These are phyloP conservation scores for Bombus turneri DNA, from an alignment of 1,140 invertebrate genomes.

Conservation along the genomic window DNA sequence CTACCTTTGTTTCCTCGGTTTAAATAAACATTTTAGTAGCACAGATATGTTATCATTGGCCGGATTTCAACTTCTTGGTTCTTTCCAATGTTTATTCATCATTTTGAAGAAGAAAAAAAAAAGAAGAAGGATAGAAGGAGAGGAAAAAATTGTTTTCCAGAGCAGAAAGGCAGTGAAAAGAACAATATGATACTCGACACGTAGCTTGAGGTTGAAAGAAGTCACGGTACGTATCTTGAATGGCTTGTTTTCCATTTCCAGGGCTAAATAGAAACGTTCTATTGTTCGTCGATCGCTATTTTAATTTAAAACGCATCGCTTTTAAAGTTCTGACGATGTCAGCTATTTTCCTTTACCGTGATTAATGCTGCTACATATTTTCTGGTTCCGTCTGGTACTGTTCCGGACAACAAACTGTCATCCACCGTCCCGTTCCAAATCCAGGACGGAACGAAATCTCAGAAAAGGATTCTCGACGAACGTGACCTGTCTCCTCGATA, in stretches of 20 bases:
- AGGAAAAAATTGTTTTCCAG: neutral
- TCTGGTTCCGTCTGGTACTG: conserved; percentile 15
- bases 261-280: conserved; percentile 4
- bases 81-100: conserved; percentile 11
- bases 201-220: conserved; percentile 3
- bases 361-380: conserved; percentile 52
- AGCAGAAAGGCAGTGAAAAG: neutral
- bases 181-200: neutral
- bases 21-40: neutral
- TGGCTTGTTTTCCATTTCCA: conserved; percentile 23
- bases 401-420: conserved; percentile 41
- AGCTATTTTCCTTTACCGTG: conserved; percentile 31
- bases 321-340: conserved; percentile 31
- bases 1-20: neutral
- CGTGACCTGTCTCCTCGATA: conserved; percentile 66
- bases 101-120: neutral
- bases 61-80: neutral
- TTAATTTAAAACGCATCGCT: conserved; percentile 61
- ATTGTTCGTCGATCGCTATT: conserved; percentile 48
- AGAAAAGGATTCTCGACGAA: conserved; percentile 51
- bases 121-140: neutral
- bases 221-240: conserved; percentile 20
- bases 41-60: neutral
- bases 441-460: conserved; percentile 47
- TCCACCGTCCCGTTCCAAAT: conserved; percentile 39